These are phyloP conservation scores for Lanius ludovicianus DNA, from an alignment of 2,113 vertebrate species.

Conservation along the genomic window DNA sequence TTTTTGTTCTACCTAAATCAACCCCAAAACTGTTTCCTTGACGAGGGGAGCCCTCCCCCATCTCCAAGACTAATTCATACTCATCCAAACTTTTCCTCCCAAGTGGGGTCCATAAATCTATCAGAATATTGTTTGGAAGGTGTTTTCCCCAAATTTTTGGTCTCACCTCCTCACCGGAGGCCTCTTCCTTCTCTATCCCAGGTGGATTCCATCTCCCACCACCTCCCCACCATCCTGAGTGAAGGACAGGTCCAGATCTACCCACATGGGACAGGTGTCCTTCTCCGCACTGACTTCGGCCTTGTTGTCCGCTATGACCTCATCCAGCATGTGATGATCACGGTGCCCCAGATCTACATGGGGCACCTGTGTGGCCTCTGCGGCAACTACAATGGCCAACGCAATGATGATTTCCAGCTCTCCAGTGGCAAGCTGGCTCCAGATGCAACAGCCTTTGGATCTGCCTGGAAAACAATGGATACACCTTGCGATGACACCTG, in stretches of 20 bases:
- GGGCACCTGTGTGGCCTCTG: constrained; percentile 73
- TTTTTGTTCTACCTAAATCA: background rate
- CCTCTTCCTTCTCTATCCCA: background rate
- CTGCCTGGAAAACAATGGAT: constrained; percentile 42
- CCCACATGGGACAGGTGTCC: background rate
- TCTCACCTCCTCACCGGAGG: background rate
- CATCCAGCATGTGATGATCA: constrained; percentile 32
- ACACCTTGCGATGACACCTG: background rate
- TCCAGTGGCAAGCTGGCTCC: background rate
- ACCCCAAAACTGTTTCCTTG: background rate
- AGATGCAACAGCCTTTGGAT: background rate
- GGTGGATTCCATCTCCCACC: constrained; percentile 58
- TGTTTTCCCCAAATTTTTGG: background rate
- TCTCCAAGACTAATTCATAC: background rate
- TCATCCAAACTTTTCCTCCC: background rate
- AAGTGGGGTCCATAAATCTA: background rate
- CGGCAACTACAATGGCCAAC: constrained; percentile 62
- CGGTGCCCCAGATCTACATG: constrained; percentile 40
- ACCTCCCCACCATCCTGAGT: constrained; percentile 30
- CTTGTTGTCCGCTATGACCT: constrained; percentile 67
- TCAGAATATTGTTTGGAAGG: background rate
- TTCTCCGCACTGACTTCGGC: constrained; percentile 58
- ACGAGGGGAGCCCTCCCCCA: background rate
- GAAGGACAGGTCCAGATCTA: constrained; percentile 7
- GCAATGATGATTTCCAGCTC: constrained; percentile 55